These are phyloP conservation scores for Heliconius erato DNA, from an alignment of 2,888 invertebrate genomes.

Conservation along the genomic window DNA sequence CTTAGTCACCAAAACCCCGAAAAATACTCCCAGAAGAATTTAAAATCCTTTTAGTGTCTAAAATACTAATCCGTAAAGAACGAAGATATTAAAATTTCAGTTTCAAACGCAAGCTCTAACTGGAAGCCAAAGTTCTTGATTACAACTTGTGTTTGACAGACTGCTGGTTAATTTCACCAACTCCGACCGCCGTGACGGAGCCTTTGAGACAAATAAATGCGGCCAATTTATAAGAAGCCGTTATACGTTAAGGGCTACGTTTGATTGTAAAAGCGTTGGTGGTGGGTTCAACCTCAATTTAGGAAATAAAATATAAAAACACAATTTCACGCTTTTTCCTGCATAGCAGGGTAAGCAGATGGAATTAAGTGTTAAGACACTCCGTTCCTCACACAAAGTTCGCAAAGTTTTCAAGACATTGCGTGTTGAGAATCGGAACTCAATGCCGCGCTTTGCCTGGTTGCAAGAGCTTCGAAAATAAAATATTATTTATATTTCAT, in stretches of 20 bases:
- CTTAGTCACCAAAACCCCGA: no score
- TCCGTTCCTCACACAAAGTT: no score
- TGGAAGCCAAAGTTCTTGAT: conserved; percentile 20
- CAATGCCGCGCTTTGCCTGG: background rate
- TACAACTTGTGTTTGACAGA: conserved; percentile 27
- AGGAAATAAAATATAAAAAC: no score
- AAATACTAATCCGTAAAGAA: background rate
- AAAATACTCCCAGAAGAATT: no score
- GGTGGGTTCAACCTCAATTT: no score
- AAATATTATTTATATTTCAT: background rate
- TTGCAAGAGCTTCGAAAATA: no score
- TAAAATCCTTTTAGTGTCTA: background rate
- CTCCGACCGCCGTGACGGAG: conserved; percentile 1
- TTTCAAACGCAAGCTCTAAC: background rate
- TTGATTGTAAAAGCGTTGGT: background rate
- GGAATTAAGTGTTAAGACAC: no score
- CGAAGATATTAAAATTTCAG: background rate
- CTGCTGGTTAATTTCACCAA: conserved; percentile 19
- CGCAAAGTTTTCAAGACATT: background rate
- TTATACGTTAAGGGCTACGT: no score
- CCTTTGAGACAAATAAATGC: conserved; percentile 15
- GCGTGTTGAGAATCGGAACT: background rate
- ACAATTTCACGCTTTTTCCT: no score
- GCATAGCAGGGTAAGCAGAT: no score
- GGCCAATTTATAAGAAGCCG: background rate